Evolutionary conservation across 2,113 vertebrate species (phyloP), one percentile per base, ranked within the genome.

Genomic region (Dicrurus megarhynchus): DNA sequence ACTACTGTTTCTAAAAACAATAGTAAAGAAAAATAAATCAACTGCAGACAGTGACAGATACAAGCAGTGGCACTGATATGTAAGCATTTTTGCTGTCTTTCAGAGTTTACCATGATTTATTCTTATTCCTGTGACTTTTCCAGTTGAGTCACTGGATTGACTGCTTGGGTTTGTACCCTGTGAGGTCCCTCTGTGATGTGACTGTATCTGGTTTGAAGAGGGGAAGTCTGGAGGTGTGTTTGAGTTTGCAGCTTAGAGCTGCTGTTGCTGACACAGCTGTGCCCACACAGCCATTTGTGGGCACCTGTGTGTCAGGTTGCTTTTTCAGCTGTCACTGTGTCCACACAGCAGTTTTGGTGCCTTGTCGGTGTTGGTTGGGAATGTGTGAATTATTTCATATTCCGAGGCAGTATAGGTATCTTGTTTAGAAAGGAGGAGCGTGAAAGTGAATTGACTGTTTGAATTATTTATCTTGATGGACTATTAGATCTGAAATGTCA

Each of bases 21-120:
- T 35, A 37, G 10, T n/a, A 56, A 71, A 67, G 26, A 59, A 61
- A 32, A 87, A 32, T 2, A 44, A 33, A 69, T 61, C 5, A 71
- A 13, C 33, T 37, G 53, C 42, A 63, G 32, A 24, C 12, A 2
- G 6, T 35, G 46, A 26, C 28, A 86, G 17, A 8, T 57, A 10
- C 0, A n/a, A 57, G 8, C 16, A 17, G 0, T 24, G 17, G n/a
- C 32, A 18, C 19, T 35, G 41, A 46, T 33, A 7, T 0, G 3
- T 23, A 26, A 60, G 22, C 47, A 19, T 32, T 69, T 61, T 61
- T 2, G 2, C 49, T 56, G 46, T 49, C 20, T n/a, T 73, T 85
- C 6, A 21, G 50, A 57, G 39, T 17, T 84, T 13, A 15, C 55
- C 1, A 1, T 37, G 28, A 21, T 33, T 85, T 64, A 26, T 68